A percentile compares a stretch with the other conserved stretches of the same genome.
Evolutionary conservation across 2,888 invertebrate species (phyloP).

Genomic region (Petrophora chlorosata): DNA sequence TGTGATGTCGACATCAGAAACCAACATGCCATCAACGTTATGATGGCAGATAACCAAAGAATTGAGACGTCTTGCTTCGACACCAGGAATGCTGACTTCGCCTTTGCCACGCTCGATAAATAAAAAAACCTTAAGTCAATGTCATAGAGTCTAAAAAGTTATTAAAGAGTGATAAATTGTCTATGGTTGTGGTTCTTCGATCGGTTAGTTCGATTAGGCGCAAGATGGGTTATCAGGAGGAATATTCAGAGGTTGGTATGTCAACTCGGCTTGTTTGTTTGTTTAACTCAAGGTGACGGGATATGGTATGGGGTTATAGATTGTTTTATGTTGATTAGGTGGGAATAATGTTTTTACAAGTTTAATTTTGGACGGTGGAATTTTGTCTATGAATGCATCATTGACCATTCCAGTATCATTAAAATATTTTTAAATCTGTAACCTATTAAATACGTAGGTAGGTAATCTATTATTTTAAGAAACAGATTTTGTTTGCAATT

Average conservation of each 20-base stretch:
- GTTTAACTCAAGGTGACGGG: conserved; percentile 44
- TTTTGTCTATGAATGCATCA: not conserved
- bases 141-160: conserved; percentile 37
- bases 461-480: too few species aligned
- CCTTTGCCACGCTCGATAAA: conserved; percentile 22
- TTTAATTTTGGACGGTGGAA: not conserved
- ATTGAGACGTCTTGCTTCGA: conserved; percentile 72
- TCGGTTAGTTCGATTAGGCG: conserved; percentile 64
- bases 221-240: conserved; percentile 68
- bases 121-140: conserved; percentile 32
- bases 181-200: conserved; percentile 48
- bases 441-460: too few species aligned
- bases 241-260: conserved; percentile 67
- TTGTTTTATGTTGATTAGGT: conserved; percentile 31
- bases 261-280: conserved; percentile 49
- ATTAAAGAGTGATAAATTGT: conserved; percentile 15
- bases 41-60: conserved; percentile 67
- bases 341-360: conserved; percentile 20
- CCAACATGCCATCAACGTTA: conserved; percentile 45
- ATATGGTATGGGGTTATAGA: conserved; percentile 24
- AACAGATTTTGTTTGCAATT: too few species aligned
- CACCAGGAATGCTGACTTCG: conserved; percentile 62
- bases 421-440: too few species aligned
- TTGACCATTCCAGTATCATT: too few species aligned
- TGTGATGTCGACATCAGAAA: conserved; percentile 40